Percentiles rank a stretch among this genome's conserved stretches.
Conservation (phyloP, 2,797 vertebrate species). For the Acomys russatus region DNA sequence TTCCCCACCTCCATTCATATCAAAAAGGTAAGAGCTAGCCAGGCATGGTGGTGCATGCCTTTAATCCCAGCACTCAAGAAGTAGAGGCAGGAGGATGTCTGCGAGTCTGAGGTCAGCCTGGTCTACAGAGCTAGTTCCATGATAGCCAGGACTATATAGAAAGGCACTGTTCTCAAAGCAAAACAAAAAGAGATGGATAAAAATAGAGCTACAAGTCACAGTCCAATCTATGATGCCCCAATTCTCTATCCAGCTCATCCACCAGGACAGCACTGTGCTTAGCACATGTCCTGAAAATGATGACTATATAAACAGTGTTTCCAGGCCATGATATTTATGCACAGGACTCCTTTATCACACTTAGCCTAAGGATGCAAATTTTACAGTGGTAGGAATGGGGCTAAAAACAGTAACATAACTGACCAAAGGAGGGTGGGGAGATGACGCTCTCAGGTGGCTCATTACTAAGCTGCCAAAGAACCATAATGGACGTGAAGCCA, state of each 20-base stretch:
- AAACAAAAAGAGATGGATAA: not conserved
- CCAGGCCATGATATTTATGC: not conserved
- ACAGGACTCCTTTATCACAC: not conserved
- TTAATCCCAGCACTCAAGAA: not conserved
- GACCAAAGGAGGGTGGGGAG: not conserved
- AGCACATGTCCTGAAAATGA: not conserved
- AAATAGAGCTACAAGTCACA: not conserved
- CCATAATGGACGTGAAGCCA: not conserved
- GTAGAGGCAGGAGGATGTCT: not conserved
- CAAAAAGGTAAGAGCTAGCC: not conserved
- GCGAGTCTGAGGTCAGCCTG: not conserved
- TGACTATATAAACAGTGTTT: not conserved
- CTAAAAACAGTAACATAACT: not conserved
- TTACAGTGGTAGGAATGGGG: not conserved
- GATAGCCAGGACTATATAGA: not conserved
- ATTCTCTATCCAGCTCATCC: not conserved
- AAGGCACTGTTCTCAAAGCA: not conserved
- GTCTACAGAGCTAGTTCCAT: not conserved
- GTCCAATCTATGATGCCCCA: not conserved
- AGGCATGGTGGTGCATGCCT: not conserved
- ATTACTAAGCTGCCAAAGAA: not conserved
- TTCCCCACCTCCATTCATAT: not conserved
- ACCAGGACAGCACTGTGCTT: not conserved
- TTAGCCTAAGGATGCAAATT: not conserved
- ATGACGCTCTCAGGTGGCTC: not conserved